Percentiles rank a stretch among this genome's conserved stretches.
These are phyloP conservation scores for Pitta sordida DNA, from an alignment of 2,113 vertebrate genomes.

Conservation along the genomic window DNA sequence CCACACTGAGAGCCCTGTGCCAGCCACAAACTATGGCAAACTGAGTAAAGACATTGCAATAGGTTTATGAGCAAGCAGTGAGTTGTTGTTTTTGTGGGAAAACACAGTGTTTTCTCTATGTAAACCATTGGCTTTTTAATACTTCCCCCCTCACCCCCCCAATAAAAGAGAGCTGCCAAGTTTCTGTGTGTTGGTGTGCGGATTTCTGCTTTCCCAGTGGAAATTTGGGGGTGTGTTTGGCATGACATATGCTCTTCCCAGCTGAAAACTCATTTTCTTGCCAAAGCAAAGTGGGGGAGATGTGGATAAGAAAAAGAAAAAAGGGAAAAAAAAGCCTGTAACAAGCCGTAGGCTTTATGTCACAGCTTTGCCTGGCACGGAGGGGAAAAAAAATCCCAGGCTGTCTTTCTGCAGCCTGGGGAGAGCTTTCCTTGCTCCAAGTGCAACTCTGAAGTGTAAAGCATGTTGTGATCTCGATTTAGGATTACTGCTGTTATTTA, in stretches of 20 bases:
- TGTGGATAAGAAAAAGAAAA: neutral
- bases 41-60: neutral
- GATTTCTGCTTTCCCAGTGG: neutral
- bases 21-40: neutral
- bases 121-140: neutral
- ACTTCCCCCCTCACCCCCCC: neutral
- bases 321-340: neutral
- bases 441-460: neutral
- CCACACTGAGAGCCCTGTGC: fast-evolving
- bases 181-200: neutral
- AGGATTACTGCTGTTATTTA: neutral
- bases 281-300: constrained; percentile 37
- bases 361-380: constrained; percentile 58
- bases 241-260: constrained; percentile 27
- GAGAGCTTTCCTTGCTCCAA: neutral
- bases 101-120: neutral
- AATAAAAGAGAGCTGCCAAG: neutral
- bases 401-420: constrained; percentile 17
- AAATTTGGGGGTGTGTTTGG: constrained; percentile 32
- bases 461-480: neutral
- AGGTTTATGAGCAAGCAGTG: neutral
- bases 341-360: constrained; percentile 32
- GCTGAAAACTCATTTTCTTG: constrained; percentile 28
- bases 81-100: neutral
- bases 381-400: neutral